Conservation (phyloP, 2,113 vertebrate species). For the Fulica atra region DNA sequence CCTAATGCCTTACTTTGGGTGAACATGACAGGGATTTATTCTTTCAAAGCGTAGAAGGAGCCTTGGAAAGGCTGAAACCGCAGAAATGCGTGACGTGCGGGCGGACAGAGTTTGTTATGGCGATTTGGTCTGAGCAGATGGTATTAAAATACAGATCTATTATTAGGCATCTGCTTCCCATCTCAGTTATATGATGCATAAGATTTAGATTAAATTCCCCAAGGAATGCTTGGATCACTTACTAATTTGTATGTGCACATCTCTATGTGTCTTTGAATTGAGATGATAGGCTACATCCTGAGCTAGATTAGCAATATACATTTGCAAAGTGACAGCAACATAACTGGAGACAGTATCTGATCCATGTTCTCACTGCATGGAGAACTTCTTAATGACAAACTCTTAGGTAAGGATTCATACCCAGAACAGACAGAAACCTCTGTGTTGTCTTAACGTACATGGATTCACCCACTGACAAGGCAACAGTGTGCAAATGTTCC, state of each 20-base stretch:
- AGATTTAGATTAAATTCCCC: slow-evolving; percentile 31
- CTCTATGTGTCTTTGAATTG: not conserved
- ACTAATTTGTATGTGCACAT: not conserved
- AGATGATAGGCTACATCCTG: not conserved
- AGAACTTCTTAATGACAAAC: not conserved
- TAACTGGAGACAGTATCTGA: not conserved
- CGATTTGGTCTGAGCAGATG: slow-evolving; percentile 50
- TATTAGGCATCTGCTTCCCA: slow-evolving; percentile 62
- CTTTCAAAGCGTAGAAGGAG: slow-evolving; percentile 49
- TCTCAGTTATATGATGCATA: not conserved
- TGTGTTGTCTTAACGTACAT: not conserved
- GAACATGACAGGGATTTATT: slow-evolving; percentile 52
- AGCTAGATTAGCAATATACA: not conserved
- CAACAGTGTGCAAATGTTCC: not conserved
- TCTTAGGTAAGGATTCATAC: not conserved
- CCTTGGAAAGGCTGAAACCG: slow-evolving; percentile 41
- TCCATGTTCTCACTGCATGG: not conserved
- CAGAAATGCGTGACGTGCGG: slow-evolving; percentile 6
- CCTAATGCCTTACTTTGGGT: slow-evolving; percentile 53
- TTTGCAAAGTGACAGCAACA: not conserved
- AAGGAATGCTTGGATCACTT: not conserved
- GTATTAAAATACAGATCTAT: slow-evolving; percentile 54
- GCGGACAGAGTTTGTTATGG: not conserved
- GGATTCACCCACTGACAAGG: not conserved
- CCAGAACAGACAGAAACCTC: not conserved